phyloP scores from a whole-genome alignment of 1,140 invertebrate species.

The Procambarus virginalis region DNA sequence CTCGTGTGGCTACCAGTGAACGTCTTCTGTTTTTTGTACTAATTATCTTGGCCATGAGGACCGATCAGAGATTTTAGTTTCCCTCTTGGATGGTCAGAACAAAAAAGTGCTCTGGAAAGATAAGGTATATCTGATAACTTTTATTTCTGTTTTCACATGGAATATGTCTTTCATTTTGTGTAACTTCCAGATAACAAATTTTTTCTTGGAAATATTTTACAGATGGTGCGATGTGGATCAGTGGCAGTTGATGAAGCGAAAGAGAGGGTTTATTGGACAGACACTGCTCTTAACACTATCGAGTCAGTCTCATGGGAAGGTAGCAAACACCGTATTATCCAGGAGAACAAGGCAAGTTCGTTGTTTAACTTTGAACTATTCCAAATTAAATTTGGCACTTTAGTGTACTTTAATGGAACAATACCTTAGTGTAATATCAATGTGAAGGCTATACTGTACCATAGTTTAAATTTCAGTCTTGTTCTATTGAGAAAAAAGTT shows the following conservation, averaged over 20 bases:
- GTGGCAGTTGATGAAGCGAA: constrained; percentile 32
- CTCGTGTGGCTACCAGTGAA: background rate
- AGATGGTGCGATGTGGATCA: constrained; percentile 17
- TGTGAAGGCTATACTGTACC: too few relatives aligned
- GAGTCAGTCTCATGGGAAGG: constrained; percentile 30
- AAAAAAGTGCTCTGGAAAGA: background rate
- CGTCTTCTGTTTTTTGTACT: constrained; percentile 16
- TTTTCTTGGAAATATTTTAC: background rate
- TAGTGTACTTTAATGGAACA: too few relatives aligned
- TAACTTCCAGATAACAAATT: too few relatives aligned
- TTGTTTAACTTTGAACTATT: too few relatives aligned
- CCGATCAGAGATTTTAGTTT: background rate
- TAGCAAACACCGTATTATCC: background rate
- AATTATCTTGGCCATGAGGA: background rate
- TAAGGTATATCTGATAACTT: background rate
- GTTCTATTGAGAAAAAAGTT: too few relatives aligned
- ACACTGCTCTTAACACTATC: background rate
- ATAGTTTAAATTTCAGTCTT: too few relatives aligned
- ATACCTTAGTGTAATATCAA: too few relatives aligned
- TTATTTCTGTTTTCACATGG: too few relatives aligned
- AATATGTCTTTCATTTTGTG: too few relatives aligned
- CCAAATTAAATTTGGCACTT: too few relatives aligned
- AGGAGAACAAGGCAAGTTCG: background rate
- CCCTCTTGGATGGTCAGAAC: constrained; percentile 3
- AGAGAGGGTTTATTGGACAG: constrained; percentile 35